Base-by-base conservation (phyloP, 2,888 invertebrate species). In the Pristionchus entomophagus region DNA sequence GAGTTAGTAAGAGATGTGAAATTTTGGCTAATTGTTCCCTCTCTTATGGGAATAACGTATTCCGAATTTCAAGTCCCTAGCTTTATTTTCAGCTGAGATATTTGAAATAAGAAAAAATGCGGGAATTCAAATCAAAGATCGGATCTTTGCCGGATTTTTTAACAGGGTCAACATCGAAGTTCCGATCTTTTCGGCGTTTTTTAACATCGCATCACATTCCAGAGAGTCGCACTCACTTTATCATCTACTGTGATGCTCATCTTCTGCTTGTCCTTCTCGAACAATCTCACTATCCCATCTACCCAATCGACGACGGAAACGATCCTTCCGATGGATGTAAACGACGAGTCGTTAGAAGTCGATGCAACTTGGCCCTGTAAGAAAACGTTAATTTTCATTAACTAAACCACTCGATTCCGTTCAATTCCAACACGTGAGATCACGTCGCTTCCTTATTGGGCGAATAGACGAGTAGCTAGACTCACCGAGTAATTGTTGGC, bases 301-400 rank as follows among this genome's bases (percentile, higher is more conserved):
- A 91, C 88, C 86, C 89, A 92, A 82, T 92, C 92, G 22, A 92
- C 89, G 38, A 89, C 88, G 45, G 89, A 83, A 14, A 92, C 90
- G 32, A 92, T 87, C 51, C 90, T 65, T 59, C 90, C 89, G 56
- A 92, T 89, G n/a, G 88, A 86, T 4, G 89, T 86, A 65, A 91
- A 73, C 29, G 85, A 82, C 1, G 85, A 19, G 73, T 86, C 85
- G 12, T 32, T n/a, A 0, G 83, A 59, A 88, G 87, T 62, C 56
- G 86, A 51, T 78, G 86, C 22, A 51, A 62, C n/a, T 19, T 51
- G n/a, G 17, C 62, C 35, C 53, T 69, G 85, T 0, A 69, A 69
- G 3, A 26, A 26, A 65, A 49, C 14, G 35, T n/a, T 22, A 19
- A 38, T 0, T 10, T 53, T 35, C 49, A 4, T 19, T 29, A 2